A percentile compares a stretch with the other conserved stretches of the same genome.
phyloP scores from a whole-genome alignment of 2,888 invertebrate species.

The Blomia tropicalis region DNA sequence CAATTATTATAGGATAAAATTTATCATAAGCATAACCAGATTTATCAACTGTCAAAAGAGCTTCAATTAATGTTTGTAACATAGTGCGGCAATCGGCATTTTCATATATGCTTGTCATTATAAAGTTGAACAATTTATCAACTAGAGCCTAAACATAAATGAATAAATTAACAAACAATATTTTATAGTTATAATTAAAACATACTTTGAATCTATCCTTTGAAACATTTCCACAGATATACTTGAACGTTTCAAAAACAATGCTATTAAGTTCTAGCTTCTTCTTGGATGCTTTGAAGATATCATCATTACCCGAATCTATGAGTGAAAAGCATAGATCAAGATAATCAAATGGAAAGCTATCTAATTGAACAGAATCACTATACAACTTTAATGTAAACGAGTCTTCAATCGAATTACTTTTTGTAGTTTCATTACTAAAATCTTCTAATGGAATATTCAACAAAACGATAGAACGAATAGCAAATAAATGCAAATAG shows the following conservation, averaged over 20 bases:
- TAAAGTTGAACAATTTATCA: not conserved
- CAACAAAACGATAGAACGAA: conserved; percentile 50
- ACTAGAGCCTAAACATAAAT: not conserved
- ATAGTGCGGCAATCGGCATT: not conserved
- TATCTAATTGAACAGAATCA: conserved; percentile 68
- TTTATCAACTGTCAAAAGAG: not conserved
- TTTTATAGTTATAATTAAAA: not conserved
- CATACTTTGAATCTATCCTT: not conserved
- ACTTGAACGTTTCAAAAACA: not conserved
- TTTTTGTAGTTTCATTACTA: conserved; percentile 52
- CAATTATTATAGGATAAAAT: not conserved
- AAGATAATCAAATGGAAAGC: conserved; percentile 67
- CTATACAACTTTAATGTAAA: conserved; percentile 54
- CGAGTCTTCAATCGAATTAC: conserved; percentile 42
- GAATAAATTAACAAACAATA: not conserved
- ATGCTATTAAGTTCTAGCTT: not conserved
- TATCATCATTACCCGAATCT: conserved; percentile 30
- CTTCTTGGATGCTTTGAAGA: not conserved
- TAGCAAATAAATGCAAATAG: conserved; percentile 34
- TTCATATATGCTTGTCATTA: not conserved
- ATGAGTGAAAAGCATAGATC: conserved; percentile 43
- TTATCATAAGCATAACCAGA: not conserved
- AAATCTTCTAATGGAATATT: conserved; percentile 71
- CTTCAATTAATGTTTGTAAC: not conserved
- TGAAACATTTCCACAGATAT: not conserved